Percentiles rank a stretch among this genome's conserved stretches.
Evolutionary conservation across 2,888 invertebrate genomes (phyloP).

Genomic region (Neoscelio sp.): DNA sequence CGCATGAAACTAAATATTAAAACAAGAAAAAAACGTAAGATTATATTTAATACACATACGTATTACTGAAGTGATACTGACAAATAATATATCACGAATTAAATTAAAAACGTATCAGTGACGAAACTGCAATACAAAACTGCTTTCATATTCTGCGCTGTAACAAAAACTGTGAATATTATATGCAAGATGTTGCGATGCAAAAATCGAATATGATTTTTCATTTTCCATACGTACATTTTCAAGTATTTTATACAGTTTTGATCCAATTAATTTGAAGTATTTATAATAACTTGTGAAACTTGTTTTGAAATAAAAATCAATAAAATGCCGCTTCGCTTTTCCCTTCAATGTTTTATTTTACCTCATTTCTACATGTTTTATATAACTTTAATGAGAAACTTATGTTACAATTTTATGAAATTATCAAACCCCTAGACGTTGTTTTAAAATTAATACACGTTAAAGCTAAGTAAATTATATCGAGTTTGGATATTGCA

Average conservation of each 20-base stretch:
- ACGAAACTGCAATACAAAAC: neutral
- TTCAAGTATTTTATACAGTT: neutral
- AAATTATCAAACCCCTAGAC: neutral
- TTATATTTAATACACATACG: conserved; percentile 2
- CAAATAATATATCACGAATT: neutral
- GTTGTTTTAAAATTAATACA: too few relatives aligned
- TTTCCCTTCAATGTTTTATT: neutral
- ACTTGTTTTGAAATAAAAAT: conserved; percentile 8
- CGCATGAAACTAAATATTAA: too few relatives aligned
- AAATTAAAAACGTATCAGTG: neutral
- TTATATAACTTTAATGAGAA: conserved; percentile 1
- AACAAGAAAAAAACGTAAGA: neutral
- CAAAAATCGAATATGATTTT: too few relatives aligned
- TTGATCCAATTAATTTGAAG: conserved; percentile 8
- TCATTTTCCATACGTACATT: neutral
- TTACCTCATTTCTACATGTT: neutral
- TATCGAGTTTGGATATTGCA: too few relatives aligned
- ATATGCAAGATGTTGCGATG: too few relatives aligned
- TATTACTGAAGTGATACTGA: neutral
- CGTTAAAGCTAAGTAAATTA: too few relatives aligned
- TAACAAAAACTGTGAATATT: neutral
- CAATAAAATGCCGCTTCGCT: conserved; percentile 1
- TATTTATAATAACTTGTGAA: conserved; percentile 17
- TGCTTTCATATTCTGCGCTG: neutral
- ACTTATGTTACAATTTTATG: neutral